Base-by-base conservation (phyloP, 2,888 invertebrate genomes). In the Pyrgus malvae region DNA sequence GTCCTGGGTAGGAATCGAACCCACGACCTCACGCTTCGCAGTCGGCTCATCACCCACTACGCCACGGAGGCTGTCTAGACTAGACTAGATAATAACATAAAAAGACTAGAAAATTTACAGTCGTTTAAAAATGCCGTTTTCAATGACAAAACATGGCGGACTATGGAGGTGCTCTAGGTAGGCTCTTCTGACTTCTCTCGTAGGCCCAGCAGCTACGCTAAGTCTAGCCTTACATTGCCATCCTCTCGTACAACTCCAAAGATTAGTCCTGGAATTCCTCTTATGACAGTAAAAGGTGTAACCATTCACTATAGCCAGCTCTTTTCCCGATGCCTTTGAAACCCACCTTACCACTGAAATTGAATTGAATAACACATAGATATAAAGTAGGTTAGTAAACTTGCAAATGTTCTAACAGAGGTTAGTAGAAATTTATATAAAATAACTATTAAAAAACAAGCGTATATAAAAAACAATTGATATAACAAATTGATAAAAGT, bases 191-290 rank as follows among this genome's bases (percentile, higher is more conserved):
- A 66, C 31, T 8, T 54, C 33, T 8, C 57, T 23, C 1, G 11
- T 50, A 14, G 44, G 41, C 49, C 37, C 12, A 33, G 58, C 59
- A 9, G 63, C 55, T 21, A 64, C 37, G 23, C 68, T 67, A n/a
- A 74, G 45, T 8, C 70, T 61, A 0, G 74, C 69, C 16, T 63
- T 66, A 42, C 78, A 74, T 1, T 60, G 57, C 21, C 69, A 69
- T 0, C 73, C 69, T 12, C 60, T 68, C 4, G 76, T 76, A 40
- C 78, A 76, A 1, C 65, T 63, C 74, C 75, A 76, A 6, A 57
- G 54, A 17, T 64, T 55, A 1, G 59, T 61, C 38, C 55, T 61
- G 16, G 55, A 27, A 17, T 57, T 57, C 8, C 50, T 49, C 41
- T 62, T 66, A 37, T 64, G 63, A 14, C 60, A 62, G 45, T 68